Conservation (phyloP, 2,888 invertebrate genomes). For the Andrena dorsata region DNA sequence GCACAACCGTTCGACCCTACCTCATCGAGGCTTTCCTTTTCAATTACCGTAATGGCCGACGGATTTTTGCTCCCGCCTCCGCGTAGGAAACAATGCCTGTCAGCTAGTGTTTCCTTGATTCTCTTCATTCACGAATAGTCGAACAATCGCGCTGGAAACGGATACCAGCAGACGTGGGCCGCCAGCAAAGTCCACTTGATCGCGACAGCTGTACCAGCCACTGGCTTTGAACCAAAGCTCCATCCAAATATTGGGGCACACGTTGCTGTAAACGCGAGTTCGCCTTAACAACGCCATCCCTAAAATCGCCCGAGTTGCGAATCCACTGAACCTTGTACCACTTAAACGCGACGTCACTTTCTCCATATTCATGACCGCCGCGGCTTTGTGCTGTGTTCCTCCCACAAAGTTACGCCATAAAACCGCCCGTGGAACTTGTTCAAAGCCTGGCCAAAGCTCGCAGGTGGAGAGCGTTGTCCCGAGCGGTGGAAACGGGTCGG, state of each 20-base stretch:
- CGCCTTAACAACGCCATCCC: conserved; percentile 3
- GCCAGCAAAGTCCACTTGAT: too few species aligned
- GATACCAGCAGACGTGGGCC: too few species aligned
- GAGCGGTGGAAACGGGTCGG: neutral
- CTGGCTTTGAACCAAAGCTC: too few species aligned
- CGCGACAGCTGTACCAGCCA: too few species aligned
- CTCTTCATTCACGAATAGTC: neutral
- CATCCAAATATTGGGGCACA: neutral
- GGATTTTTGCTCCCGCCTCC: conserved; percentile 36
- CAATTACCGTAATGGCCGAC: conserved; percentile 48
- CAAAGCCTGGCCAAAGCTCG: neutral
- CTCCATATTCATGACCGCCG: conserved; percentile 53
- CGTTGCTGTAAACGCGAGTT: conserved; percentile 1
- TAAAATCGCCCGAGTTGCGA: conserved; percentile 24
- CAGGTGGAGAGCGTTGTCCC: neutral
- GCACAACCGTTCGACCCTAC: conserved; percentile 43
- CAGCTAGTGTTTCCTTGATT: too few species aligned
- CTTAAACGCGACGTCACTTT: conserved; percentile 41
- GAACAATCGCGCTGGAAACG: neutral
- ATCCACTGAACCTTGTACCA: conserved; percentile 33
- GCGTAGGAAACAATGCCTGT: conserved; percentile 6
- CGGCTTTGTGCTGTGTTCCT: conserved; percentile 11
- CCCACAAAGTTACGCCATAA: conserved; percentile 26
- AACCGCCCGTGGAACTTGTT: conserved; percentile 14
- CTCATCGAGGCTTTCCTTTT: conserved; percentile 46